phyloP scores from a whole-genome alignment of 2,797 vertebrate genomes.

The Onychomys torridus region DNA sequence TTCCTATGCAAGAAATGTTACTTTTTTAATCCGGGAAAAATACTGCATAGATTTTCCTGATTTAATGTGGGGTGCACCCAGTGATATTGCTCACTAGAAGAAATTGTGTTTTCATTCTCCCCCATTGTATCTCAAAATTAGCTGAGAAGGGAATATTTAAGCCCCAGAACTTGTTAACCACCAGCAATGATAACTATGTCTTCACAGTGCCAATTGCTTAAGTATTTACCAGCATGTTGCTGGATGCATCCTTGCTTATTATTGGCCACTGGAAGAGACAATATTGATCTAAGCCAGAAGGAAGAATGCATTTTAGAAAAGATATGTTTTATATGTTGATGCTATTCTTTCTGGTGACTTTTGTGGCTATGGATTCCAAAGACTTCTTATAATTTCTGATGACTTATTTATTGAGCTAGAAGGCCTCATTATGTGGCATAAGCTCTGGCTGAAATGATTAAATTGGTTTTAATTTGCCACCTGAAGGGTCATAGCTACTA shows the following conservation, averaged over 20 bases:
- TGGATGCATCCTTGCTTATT: constrained; percentile 5
- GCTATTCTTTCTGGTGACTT: constrained; percentile 21
- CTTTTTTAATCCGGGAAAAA: not conserved
- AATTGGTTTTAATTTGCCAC: constrained; percentile 33
- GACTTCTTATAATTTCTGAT: not conserved
- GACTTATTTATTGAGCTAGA: not conserved
- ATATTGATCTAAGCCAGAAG: not conserved
- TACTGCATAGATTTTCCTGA: not conserved
- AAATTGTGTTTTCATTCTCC: not conserved
- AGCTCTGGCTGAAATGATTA: not conserved
- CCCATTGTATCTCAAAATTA: not conserved
- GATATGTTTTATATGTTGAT: not conserved
- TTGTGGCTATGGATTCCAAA: not conserved
- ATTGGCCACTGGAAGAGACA: not conserved
- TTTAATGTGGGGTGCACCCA: not conserved
- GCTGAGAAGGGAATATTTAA: not conserved
- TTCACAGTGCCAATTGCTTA: not conserved
- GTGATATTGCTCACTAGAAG: not conserved
- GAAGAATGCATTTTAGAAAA: not conserved
- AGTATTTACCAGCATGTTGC: not conserved
- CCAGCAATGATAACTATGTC: not conserved
- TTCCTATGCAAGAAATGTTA: not conserved
- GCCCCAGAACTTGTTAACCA: not conserved
- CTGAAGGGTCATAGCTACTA: constrained; percentile 33
- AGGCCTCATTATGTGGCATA: not conserved